These are phyloP conservation scores for Hyles euphorbiae DNA, from an alignment of 1,140 invertebrate genomes.

Conservation along the genomic window DNA sequence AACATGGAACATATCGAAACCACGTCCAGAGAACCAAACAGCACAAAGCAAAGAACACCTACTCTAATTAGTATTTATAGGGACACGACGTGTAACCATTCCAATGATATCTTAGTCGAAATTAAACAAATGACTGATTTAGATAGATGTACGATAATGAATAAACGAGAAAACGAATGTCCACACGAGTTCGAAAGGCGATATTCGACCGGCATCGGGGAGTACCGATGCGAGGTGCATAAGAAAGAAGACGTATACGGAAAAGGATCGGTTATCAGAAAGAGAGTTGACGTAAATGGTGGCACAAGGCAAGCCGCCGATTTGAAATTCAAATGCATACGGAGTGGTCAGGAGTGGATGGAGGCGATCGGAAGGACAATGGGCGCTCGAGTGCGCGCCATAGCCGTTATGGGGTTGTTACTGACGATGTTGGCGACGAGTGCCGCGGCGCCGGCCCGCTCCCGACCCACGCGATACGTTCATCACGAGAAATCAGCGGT, in stretches of 20 bases:
- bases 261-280: conserved; percentile 55
- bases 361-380: conserved; percentile 53
- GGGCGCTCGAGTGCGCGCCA: conserved; percentile 41
- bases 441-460: conserved; percentile 42
- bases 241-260: conserved; percentile 51
- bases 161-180: conserved; percentile 39
- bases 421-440: conserved; percentile 43
- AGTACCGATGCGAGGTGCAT: conserved; percentile 33
- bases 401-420: conserved; percentile 42
- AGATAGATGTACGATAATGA: conserved; percentile 54
- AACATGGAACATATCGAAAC: conserved; percentile 19
- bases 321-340: conserved; percentile 61
- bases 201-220: conserved; percentile 26
- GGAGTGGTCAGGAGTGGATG: conserved; percentile 38
- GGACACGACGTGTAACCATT: conserved; percentile 42
- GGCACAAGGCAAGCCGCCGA: conserved; percentile 45
- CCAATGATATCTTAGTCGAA: conserved; percentile 48
- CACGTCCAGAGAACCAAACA: conserved; percentile 4
- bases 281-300: conserved; percentile 51
- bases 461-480: conserved; percentile 36
- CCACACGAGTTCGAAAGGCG: conserved; percentile 41
- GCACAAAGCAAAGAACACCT: conserved; percentile 17
- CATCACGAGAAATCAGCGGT: conserved; percentile 54
- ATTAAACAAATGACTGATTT: conserved; percentile 54
- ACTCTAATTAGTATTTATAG: conserved; percentile 30